phyloP scores from a whole-genome alignment of 2,888 invertebrate species.

The Strigamia maritima region DNA sequence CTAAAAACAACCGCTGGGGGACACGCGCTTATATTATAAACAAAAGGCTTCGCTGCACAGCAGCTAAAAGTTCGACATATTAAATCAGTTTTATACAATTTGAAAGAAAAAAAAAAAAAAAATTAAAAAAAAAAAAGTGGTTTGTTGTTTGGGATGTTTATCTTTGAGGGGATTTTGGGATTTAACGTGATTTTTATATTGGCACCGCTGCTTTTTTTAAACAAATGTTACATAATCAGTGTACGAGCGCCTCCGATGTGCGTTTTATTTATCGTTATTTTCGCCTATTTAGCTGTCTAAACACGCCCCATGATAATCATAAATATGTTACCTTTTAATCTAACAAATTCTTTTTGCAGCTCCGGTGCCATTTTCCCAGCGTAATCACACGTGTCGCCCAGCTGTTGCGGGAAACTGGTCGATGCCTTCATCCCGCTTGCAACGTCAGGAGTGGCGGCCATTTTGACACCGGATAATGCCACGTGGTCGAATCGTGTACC shows the following conservation, averaged over 20 bases:
- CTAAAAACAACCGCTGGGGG: slow-evolving; percentile 12
- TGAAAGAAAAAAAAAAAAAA: not conserved
- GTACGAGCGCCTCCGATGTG: not conserved
- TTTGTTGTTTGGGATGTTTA: not conserved
- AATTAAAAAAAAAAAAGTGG: not conserved
- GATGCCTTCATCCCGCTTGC: slow-evolving; percentile 7
- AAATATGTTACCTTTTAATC: slow-evolving; percentile 48
- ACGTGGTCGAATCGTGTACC: not conserved
- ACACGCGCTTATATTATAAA: not conserved
- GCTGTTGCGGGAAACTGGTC: slow-evolving; percentile 20
- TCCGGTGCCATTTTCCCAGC: slow-evolving; percentile 12
- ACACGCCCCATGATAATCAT: not conserved
- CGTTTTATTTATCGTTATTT: not conserved
- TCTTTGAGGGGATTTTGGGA: not conserved
- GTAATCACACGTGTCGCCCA: not conserved
- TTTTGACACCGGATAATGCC: not conserved
- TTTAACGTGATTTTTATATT: not conserved
- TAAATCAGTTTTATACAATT: not conserved
- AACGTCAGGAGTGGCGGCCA: slow-evolving; percentile 1
- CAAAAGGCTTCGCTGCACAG: not conserved
- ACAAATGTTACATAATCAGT: not conserved
- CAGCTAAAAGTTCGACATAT: not conserved
- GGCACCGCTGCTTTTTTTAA: not conserved
- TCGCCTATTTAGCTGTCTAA: not conserved
- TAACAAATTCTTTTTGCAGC: slow-evolving; percentile 49